These are phyloP conservation scores for Amblyteles armatorius DNA, from an alignment of 2,888 invertebrate genomes.

Conservation along the genomic window DNA sequence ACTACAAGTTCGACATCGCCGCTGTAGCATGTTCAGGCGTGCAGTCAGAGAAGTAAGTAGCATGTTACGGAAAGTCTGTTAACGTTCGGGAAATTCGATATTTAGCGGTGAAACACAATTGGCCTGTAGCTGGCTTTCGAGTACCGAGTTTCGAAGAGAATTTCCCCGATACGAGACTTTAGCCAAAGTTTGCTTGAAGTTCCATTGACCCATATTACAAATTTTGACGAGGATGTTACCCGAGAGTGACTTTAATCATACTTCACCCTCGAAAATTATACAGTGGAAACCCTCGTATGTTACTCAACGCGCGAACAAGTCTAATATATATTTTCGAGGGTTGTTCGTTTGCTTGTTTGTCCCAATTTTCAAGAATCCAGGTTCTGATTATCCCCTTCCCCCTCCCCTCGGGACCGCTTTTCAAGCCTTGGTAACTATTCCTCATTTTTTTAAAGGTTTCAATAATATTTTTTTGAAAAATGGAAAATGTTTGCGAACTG, in stretches of 20 bases:
- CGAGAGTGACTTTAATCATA: neutral
- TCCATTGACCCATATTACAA: neutral
- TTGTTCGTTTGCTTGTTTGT: too few species aligned
- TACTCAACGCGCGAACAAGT: too few species aligned
- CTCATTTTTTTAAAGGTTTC: too few species aligned
- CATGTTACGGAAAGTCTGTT: neutral
- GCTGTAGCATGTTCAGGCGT: constrained; percentile 96
- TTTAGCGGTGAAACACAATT: constrained; percentile 4
- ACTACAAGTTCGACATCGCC: constrained; percentile 98
- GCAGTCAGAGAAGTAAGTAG: constrained; percentile 91
- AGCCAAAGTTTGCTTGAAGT: constrained; percentile 1
- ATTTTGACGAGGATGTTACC: neutral
- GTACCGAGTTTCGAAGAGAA: neutral
- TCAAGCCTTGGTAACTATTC: too few species aligned
- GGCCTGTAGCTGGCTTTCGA: neutral
- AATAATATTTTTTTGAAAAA: too few species aligned
- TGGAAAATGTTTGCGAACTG: too few species aligned
- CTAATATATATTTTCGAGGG: too few species aligned
- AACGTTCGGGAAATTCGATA: neutral
- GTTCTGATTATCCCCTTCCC: too few species aligned
- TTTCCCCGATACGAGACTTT: neutral
- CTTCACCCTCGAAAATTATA: neutral
- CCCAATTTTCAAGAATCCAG: too few species aligned
- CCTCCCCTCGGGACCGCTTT: too few species aligned
- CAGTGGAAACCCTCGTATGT: neutral